Base-by-base conservation (phyloP, 2,888 invertebrate genomes). In the Apodemia hepburni region DNA sequence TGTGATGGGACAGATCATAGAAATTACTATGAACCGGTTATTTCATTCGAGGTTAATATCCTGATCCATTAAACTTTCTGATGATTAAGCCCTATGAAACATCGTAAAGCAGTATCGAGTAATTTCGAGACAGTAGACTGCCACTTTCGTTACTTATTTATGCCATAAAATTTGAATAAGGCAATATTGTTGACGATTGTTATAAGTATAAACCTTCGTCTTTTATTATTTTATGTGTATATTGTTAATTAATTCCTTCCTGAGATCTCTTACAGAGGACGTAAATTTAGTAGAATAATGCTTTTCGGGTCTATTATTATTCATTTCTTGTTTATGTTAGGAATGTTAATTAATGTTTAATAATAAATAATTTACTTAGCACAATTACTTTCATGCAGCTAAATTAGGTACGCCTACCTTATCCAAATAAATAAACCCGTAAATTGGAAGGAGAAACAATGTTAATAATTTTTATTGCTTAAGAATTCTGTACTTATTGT, bases 1-100 rank as follows among this genome's bases (percentile, higher is more conserved):
- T 74, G 82, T 71, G 82, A 76, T 75, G 77, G 73, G 74, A 75
- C 69, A 67, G 72, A 75, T 75, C 73, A 79, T 78, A 75, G 79
- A 77, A 75, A 78, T 72, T 70, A 71, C 68, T 70, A 66, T 70
- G 69, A 71, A 79, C 78, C 78, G 77, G 78, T 77, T 74, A 66
- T 70, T 70, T 70, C 71, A 68, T 69, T 71, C 66, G 69, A 70
- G 69, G 70, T 73, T 77, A 79, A 79, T 76, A 77, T 80, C 79
- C 77, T 81, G 80, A 81, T 82, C 82, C 81, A 84, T 84, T 81
- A 81, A 75, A 75, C 76, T 79, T 82, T 80, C 75, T 75, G 75
- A 70, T 75, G 75, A 76, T 78, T 74, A 61, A 35, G 38, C 17
- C 11, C 38, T 74, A 73, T 70, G 62, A 60, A 65, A 61, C 64